phyloP scores from a whole-genome alignment of 2,113 vertebrate genomes.

The Butastur rufipennis region DNA sequence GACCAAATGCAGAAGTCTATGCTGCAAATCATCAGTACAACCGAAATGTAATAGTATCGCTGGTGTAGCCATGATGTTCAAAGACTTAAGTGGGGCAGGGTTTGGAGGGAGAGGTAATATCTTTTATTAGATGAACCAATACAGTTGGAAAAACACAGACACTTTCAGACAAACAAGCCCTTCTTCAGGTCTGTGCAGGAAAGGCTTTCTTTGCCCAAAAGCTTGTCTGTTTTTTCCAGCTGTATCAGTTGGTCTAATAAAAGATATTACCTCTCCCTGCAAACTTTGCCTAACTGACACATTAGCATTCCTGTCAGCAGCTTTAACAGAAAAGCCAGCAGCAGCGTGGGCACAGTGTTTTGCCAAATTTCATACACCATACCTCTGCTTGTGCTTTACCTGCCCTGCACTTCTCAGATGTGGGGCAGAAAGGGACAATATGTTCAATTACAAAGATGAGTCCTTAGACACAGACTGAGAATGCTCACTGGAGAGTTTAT shows the following conservation, averaged over 20 bases:
- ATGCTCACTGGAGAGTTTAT: background rate
- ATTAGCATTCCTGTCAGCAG: background rate
- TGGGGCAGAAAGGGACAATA: background rate
- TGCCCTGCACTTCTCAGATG: background rate
- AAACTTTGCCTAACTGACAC: background rate
- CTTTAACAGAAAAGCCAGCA: background rate
- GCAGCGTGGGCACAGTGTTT: fast-evolving
- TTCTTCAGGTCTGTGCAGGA: background rate
- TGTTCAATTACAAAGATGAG: background rate
- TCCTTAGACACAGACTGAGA: background rate
- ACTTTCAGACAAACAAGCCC: background rate
- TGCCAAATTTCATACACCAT: background rate
- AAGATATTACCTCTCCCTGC: background rate
- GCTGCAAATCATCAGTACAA: background rate
- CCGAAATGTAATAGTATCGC: background rate
- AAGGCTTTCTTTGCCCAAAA: background rate
- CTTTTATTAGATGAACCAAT: background rate
- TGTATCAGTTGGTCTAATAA: background rate
- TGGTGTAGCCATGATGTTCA: background rate
- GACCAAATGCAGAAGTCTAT: background rate
- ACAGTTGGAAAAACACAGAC: background rate
- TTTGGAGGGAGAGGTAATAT: background rate
- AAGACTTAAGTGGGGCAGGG: background rate
- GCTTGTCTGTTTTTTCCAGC: background rate
- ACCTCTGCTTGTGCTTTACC: background rate